Evolutionary conservation across 2,888 invertebrate species (phyloP).

Genomic region (Eledone cirrhosa): DNA sequence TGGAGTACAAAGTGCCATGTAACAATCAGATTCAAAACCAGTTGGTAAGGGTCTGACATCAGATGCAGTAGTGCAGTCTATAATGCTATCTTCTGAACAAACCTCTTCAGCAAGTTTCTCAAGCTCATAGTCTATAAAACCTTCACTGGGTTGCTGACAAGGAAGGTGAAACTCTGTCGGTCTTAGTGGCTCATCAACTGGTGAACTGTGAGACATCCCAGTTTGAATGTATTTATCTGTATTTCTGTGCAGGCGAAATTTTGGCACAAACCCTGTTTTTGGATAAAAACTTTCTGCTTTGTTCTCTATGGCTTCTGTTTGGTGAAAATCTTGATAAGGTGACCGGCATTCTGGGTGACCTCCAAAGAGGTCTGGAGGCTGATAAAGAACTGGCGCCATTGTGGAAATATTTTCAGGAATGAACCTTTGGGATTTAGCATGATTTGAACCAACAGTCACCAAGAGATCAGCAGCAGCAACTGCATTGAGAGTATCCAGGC

Average conservation of each 20-base stretch:
- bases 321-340: slow-evolving; percentile 46
- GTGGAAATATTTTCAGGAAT: too few relatives aligned
- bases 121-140: not conserved
- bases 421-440: too few relatives aligned
- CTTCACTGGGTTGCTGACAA: not conserved
- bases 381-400: not conserved
- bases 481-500: slow-evolving; percentile 30
- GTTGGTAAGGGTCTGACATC: too few relatives aligned
- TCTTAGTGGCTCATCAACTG: too few relatives aligned
- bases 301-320: slow-evolving; percentile 37
- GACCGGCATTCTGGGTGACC: slow-evolving; percentile 43
- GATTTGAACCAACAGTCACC: slow-evolving; percentile 18
- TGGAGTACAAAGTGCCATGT: not conserved
- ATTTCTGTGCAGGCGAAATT: slow-evolving; percentile 72
- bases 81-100: not conserved
- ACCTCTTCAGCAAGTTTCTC: slow-evolving; percentile 3
- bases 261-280: slow-evolving; percentile 72
- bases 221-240: slow-evolving; percentile 74
- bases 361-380: slow-evolving; percentile 49
- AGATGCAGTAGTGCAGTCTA: too few relatives aligned
- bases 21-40: not conserved
- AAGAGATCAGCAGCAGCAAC: slow-evolving; percentile 11
- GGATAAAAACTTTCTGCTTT: slow-evolving; percentile 25
- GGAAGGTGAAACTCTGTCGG: too few relatives aligned
- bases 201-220: slow-evolving; percentile 22